Evolutionary conservation across 2,113 vertebrate species (phyloP).

Genomic region (Sporophila hypoxantha): DNA sequence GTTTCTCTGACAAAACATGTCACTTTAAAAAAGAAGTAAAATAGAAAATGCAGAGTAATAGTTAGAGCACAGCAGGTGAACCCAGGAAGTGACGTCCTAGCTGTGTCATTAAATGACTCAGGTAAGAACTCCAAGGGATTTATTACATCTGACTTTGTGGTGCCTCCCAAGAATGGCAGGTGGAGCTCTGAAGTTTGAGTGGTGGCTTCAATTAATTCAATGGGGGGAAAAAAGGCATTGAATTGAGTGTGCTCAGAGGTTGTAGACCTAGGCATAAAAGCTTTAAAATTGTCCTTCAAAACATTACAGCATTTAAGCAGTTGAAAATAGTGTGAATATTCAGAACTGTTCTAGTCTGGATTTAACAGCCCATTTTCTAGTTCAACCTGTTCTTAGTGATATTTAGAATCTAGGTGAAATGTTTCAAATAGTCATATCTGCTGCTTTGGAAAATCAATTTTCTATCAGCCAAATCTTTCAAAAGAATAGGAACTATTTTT

Average conservation of each 20-base stretch:
- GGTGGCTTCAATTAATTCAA: background rate
- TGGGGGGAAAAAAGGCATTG: background rate
- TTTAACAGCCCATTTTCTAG: background rate
- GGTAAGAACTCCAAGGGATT: background rate
- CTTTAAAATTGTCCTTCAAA: background rate
- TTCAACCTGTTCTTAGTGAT: background rate
- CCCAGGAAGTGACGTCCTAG: background rate
- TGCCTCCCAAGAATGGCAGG: background rate
- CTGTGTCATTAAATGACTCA: background rate
- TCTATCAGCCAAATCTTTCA: background rate
- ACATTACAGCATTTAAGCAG: background rate
- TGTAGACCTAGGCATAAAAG: background rate
- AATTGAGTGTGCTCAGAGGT: background rate
- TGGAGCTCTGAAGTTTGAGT: background rate
- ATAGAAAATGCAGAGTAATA: background rate
- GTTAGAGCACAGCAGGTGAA: background rate
- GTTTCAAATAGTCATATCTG: background rate
- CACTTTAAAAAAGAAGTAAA: background rate
- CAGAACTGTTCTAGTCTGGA: background rate
- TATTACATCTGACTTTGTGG: background rate
- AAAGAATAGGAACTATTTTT: background rate
- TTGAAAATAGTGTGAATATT: background rate
- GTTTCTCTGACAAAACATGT: background rate
- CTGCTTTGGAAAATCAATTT: background rate
- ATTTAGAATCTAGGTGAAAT: background rate